These are phyloP conservation scores for Bombyx mandarina DNA, from an alignment of 1,140 invertebrate genomes.

Conservation along the genomic window DNA sequence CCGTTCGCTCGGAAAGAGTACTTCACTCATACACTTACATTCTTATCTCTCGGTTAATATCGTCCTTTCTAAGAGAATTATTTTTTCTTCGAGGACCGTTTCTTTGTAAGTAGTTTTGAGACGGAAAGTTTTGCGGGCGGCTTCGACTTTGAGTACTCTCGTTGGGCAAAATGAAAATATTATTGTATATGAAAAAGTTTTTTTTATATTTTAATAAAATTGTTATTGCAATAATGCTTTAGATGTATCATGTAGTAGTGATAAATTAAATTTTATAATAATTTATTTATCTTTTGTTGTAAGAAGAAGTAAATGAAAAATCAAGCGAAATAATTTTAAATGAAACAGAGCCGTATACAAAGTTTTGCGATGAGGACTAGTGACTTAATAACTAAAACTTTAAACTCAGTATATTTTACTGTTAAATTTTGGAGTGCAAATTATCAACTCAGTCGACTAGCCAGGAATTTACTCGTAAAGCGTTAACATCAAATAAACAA, in stretches of 20 bases:
- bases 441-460: too few species aligned
- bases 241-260: too few species aligned
- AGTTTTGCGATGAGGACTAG: too few species aligned
- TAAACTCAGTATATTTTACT: too few species aligned
- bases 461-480: too few species aligned
- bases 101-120: slow-evolving; percentile 23
- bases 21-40: slow-evolving; percentile 51
- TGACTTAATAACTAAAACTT: too few species aligned
- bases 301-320: too few species aligned
- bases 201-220: not conserved
- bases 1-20: slow-evolving; percentile 47
- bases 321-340: too few species aligned
- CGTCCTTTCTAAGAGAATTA: slow-evolving; percentile 41
- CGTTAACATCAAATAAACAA: not conserved
- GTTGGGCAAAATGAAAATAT: not conserved
- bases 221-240: not conserved
- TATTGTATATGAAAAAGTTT: not conserved
- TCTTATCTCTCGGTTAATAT: slow-evolving; percentile 56
- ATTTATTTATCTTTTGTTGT: too few species aligned
- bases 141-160: not conserved
- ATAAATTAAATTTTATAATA: too few species aligned
- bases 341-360: too few species aligned
- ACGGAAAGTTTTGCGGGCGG: slow-evolving; percentile 10
- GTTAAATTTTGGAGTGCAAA: too few species aligned
- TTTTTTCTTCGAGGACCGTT: slow-evolving; percentile 25